Percentiles rank a stretch among this genome's conserved stretches.
Evolutionary conservation across 2,888 invertebrate species (phyloP).

Genomic region (Euproctis similis): DNA sequence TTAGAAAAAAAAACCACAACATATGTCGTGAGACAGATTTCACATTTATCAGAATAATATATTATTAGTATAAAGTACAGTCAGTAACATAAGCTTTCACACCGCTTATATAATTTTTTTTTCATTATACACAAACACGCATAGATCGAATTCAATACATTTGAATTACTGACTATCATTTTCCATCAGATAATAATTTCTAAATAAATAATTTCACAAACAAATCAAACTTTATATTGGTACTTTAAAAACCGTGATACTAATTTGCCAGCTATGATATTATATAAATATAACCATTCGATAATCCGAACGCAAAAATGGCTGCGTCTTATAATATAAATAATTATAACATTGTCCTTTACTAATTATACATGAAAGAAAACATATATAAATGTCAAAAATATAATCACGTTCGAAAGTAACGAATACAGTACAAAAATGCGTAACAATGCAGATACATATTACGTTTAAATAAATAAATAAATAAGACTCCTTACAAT

Average conservation of each 20-base stretch:
- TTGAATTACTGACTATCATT: conserved; percentile 15
- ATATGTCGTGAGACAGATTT: conserved; percentile 73
- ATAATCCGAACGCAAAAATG: background rate
- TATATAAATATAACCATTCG: background rate
- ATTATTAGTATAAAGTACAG: conserved; percentile 14
- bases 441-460: conserved; percentile 19
- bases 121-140: background rate
- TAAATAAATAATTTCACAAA: conserved; percentile 19
- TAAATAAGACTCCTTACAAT: conserved; percentile 44
- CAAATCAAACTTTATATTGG: conserved; percentile 22
- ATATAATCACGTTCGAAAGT: conserved; percentile 8
- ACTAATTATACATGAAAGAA: too few species aligned
- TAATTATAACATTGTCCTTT: too few species aligned
- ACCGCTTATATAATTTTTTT: conserved; percentile 2
- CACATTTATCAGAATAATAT: conserved; percentile 26
- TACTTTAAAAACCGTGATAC: conserved; percentile 15
- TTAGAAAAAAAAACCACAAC: conserved; percentile 54
- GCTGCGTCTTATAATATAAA: too few species aligned
- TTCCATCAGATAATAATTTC: conserved; percentile 11
- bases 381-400: too few species aligned
- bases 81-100: conserved; percentile 14
- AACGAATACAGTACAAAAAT: conserved; percentile 24
- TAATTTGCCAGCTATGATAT: conserved; percentile 7
- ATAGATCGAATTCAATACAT: conserved; percentile 6
- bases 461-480: conserved; percentile 25